These are phyloP conservation scores for Cataglyphis rosenhaueri DNA, from an alignment of 2,888 invertebrate genomes.

Conservation along the genomic window DNA sequence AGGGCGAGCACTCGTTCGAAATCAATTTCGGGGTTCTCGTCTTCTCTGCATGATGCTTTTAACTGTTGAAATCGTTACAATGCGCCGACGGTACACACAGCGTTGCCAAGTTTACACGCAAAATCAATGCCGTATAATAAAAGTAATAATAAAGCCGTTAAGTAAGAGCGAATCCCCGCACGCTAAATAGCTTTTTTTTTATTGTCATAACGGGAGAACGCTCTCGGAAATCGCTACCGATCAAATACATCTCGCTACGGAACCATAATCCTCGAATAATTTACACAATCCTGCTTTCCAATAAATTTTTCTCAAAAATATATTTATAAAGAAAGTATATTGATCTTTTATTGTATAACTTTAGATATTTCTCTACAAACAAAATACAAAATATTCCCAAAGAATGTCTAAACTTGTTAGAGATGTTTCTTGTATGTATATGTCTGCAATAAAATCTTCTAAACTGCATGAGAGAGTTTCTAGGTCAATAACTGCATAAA, in stretches of 20 bases:
- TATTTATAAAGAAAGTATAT: background rate
- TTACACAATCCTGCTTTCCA: background rate
- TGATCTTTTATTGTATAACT: background rate
- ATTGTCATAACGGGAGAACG: background rate
- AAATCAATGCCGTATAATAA: slow-evolving; percentile 54
- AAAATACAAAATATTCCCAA: background rate
- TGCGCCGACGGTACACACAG: slow-evolving; percentile 42
- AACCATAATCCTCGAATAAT: background rate
- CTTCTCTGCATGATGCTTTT: slow-evolving; percentile 42
- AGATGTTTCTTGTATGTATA: background rate
- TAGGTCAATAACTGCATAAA: slow-evolving; percentile 11
- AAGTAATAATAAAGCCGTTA: slow-evolving; percentile 48
- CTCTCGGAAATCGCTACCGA: background rate
- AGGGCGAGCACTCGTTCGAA: slow-evolving; percentile 12
- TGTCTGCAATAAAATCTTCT: background rate
- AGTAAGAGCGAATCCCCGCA: slow-evolving; percentile 14
- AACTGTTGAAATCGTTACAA: slow-evolving; percentile 51
- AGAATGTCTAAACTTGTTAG: background rate
- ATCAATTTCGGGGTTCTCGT: slow-evolving; percentile 40
- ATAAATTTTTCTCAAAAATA: background rate
- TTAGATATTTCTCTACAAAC: background rate
- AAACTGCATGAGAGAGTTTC: slow-evolving; percentile 2
- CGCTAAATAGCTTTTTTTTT: slow-evolving; percentile 9
- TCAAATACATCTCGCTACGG: background rate
- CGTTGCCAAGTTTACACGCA: slow-evolving; percentile 55